Evolutionary conservation across 2,113 vertebrate species (phyloP), one percentile per base, ranked within the genome.

Genomic region (Lepus timidus): DNA sequence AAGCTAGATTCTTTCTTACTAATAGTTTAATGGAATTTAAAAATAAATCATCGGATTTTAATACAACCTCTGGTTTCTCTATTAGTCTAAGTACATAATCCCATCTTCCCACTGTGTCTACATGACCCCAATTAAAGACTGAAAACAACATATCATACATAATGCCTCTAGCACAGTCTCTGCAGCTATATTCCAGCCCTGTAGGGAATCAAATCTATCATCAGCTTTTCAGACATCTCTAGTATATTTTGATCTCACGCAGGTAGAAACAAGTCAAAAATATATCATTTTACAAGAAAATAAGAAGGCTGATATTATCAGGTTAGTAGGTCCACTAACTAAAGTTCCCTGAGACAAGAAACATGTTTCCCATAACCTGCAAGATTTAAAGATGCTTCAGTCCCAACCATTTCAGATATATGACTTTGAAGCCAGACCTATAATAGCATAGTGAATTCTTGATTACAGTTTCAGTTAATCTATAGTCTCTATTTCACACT

Each of bases 321-420:
- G 67, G 71, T 61, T 64, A 52, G 12, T 85, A 9, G 25, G 55
- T 67, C 25, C n/a, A 62, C 3, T 85, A 9, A 27, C 79, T 84
- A 44, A 44, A 44, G 44, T 90, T 62, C 31, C 65, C 49, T 68
- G n/a, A 81, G 33, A 65, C 6, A 55, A 73, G 22, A 88, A 93
- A 67, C 4, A 11, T 39, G 6, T 79, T 5, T 91, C 64, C 61
- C 6, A 65, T 75, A 27, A 13, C 1, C 16, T 62, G n/a, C 70
- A 88, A 86, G 51, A 70, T 51, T 49, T 25, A 95, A 88, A 93
- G 33, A 93, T 71, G 61, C 84, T 95, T 68, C 22, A 44, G 49
- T 92, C 17, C 16, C 64, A 81, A 23, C 33, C 80, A 22, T 29
- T 6, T 58, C n/a, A 64, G 44, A 55, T 36, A 31, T 1, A 75